Evolutionary conservation across 1,140 invertebrate species (phyloP).

Genomic region (Dryas iulia): DNA sequence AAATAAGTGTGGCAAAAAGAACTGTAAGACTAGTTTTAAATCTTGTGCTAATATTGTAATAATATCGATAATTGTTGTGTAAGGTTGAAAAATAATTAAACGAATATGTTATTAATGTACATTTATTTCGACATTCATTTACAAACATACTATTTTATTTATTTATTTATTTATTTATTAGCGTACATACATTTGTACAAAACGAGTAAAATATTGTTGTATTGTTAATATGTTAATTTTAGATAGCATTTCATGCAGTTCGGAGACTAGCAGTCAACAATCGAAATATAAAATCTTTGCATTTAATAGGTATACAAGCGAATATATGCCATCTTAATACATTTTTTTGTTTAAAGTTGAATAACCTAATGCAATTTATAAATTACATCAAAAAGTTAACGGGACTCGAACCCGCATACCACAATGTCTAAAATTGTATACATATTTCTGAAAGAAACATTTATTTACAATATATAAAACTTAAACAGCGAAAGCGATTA

Average conservation of each 20-base stretch:
- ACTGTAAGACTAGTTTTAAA: background rate
- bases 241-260: slow-evolving; percentile 72
- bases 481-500: slow-evolving; percentile 28
- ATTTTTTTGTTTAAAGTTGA: slow-evolving; percentile 3
- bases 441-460: slow-evolving; percentile 34
- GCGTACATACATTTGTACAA: slow-evolving; percentile 74
- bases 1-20: too few species aligned
- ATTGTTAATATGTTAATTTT: slow-evolving; percentile 64
- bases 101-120: slow-evolving; percentile 64
- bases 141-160: slow-evolving; percentile 64
- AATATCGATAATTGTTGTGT: background rate
- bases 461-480: slow-evolving; percentile 62
- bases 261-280: slow-evolving; percentile 64
- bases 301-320: slow-evolving; percentile 49
- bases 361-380: slow-evolving; percentile 7
- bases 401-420: background rate
- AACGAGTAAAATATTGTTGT: slow-evolving; percentile 50
- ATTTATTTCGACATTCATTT: slow-evolving; percentile 74
- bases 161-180: slow-evolving; percentile 55
- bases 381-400: background rate
- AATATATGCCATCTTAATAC: slow-evolving; percentile 1
- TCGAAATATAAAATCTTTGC: slow-evolving; percentile 54
- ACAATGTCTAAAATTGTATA: background rate
- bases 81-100: slow-evolving; percentile 6
- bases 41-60: background rate